Conservation (phyloP, 1,140 invertebrate species). For the Brachionus sp. region DNA sequence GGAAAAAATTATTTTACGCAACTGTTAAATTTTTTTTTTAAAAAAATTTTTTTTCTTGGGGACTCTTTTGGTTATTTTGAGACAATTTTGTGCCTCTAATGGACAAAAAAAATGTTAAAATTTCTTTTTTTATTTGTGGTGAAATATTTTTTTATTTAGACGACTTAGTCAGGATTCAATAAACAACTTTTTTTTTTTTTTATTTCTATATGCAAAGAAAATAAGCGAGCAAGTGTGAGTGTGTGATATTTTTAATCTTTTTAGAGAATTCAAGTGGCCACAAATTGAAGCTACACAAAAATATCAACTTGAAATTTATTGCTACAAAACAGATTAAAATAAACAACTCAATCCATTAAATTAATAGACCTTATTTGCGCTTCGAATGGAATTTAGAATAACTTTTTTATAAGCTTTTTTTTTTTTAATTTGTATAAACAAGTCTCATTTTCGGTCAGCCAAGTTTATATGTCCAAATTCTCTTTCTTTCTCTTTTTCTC, state of each 20-base stretch:
- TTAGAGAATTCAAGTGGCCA: slow-evolving; percentile 15
- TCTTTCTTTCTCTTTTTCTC: background rate
- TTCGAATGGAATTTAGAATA: slow-evolving; percentile 11
- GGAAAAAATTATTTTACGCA: background rate
- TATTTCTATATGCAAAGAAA: background rate
- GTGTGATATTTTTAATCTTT: slow-evolving; percentile 29
- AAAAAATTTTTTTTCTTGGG: background rate
- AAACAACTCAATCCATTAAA: slow-evolving; percentile 35
- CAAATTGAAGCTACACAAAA: slow-evolving; percentile 25
- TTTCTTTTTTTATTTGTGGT: background rate
- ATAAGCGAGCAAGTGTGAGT: background rate
- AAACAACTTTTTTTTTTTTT: background rate
- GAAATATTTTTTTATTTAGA: background rate
- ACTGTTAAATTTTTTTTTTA: background rate
- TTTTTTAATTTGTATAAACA: background rate
- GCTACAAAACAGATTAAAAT: slow-evolving; percentile 21
- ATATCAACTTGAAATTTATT: slow-evolving; percentile 18
- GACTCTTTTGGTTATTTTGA: background rate
- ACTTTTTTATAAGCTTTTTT: background rate
- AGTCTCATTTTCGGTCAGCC: background rate
- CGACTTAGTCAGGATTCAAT: slow-evolving; percentile 2
- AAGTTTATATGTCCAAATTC: background rate
- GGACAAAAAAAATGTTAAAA: background rate
- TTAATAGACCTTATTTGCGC: slow-evolving; percentile 21
- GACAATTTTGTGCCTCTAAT: background rate